These are phyloP conservation scores for Anaspis maculata DNA, from an alignment of 2,888 invertebrate genomes.

Conservation along the genomic window DNA sequence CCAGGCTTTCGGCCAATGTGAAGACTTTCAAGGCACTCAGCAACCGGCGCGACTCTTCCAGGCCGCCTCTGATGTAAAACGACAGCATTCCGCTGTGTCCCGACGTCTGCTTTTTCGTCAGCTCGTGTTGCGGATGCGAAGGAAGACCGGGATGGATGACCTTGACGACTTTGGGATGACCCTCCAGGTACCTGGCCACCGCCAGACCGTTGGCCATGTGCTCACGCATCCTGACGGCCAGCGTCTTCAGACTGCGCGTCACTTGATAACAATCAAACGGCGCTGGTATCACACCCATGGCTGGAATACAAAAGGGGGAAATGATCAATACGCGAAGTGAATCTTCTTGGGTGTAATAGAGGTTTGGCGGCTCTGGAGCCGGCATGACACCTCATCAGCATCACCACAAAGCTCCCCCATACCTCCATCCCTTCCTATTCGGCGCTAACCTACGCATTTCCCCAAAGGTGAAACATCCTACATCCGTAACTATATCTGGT, in stretches of 20 bases:
- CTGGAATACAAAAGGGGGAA: no score
- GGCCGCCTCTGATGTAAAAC: slow-evolving; percentile 73
- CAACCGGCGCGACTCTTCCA: slow-evolving; percentile 65
- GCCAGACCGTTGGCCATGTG: slow-evolving; percentile 71
- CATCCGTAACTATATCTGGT: no score
- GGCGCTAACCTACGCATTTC: no score
- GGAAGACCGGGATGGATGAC: slow-evolving; percentile 81
- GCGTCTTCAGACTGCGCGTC: slow-evolving; percentile 87
- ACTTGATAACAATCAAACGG: slow-evolving; percentile 95
- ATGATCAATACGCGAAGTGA: no score
- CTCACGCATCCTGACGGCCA: slow-evolving; percentile 83
- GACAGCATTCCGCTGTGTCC: slow-evolving; percentile 91
- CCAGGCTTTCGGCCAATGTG: slow-evolving; percentile 86
- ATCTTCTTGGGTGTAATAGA: no score
- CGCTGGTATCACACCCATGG: slow-evolving; percentile 88
- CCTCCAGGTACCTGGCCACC: slow-evolving; percentile 74
- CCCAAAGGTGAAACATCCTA: no score
- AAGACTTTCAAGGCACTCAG: slow-evolving; percentile 71
- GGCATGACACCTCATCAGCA: no score
- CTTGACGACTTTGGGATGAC: slow-evolving; percentile 68
- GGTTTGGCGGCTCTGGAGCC: no score
- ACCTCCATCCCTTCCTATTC: no score
- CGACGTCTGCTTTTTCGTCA: slow-evolving; percentile 70
- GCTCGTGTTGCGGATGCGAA: slow-evolving; percentile 77
- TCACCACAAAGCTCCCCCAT: no score